phyloP scores from a whole-genome alignment of 2,113 vertebrate species.

The Sturnus vulgaris region DNA sequence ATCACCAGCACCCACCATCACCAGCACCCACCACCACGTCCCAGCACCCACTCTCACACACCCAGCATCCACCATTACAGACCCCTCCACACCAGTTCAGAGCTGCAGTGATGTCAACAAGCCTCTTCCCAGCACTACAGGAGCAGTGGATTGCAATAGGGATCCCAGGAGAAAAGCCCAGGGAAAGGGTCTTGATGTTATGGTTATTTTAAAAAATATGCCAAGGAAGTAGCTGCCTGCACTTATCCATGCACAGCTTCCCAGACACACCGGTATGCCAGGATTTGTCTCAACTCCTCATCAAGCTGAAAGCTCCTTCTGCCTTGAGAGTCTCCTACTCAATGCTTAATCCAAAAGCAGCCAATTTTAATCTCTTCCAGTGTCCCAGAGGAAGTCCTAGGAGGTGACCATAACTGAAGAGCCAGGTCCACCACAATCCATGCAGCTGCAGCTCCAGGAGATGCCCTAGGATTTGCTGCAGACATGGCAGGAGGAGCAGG shows the following conservation, averaged over 20 bases:
- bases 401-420: background rate
- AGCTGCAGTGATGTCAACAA: background rate
- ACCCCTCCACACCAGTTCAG: accelerated
- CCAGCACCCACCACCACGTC: background rate
- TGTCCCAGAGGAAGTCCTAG: accelerated
- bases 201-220: background rate
- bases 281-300: background rate
- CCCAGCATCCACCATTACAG: background rate
- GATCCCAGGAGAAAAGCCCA: background rate
- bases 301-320: background rate
- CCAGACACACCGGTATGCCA: background rate
- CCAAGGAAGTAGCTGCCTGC: background rate
- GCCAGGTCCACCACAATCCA: background rate
- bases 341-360: background rate
- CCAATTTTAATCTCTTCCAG: background rate
- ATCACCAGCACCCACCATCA: too few species aligned
- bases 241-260: background rate
- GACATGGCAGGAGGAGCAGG: background rate
- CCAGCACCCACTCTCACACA: background rate
- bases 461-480: background rate
- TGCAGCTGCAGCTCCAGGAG: background rate
- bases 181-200: background rate
- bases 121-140: background rate
- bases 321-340: background rate
- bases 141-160: background rate